These are phyloP conservation scores for Drosophila sulfurigaster DNA, from an alignment of 1,140 invertebrate genomes.

Conservation along the genomic window DNA sequence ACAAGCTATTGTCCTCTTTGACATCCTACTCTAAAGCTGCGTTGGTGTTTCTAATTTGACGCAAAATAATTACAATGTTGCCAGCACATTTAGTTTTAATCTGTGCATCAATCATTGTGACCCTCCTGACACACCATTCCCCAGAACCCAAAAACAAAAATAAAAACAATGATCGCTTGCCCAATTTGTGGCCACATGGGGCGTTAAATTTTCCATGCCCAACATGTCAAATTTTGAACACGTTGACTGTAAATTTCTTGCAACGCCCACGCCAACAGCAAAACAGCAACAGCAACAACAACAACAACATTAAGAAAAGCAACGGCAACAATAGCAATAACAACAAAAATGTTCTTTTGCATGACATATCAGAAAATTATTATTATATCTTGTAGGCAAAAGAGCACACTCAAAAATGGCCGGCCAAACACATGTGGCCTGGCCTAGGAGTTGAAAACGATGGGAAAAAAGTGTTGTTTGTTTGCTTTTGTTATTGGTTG, in stretches of 20 bases:
- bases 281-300: constrained; percentile 3
- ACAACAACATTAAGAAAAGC: not conserved
- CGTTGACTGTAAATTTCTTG: constrained; percentile 47
- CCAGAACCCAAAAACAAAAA: not conserved
- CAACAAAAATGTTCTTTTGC: constrained; percentile 52
- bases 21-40: not conserved
- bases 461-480: constrained; percentile 58
- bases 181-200: constrained; percentile 38
- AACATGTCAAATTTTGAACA: constrained; percentile 53
- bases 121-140: not conserved
- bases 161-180: constrained; percentile 15
- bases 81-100: not conserved
- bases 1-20: not conserved
- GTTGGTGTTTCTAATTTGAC: not conserved
- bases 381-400: constrained; percentile 70
- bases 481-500: constrained; percentile 14
- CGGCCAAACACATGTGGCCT: constrained; percentile 30
- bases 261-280: constrained; percentile 57
- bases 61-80: not conserved
- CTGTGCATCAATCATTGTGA: constrained; percentile 12
- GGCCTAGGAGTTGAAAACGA: constrained; percentile 34
- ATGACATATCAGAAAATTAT: constrained; percentile 79
- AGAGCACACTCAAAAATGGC: constrained; percentile 75
- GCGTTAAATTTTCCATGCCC: constrained; percentile 39
- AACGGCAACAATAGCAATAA: constrained; percentile 2